Evolutionary conservation across 30 jellyfish, hydroid and myxozoan species (phyloP), one percentile per base, ranked within the genome.

Genomic region (Phacellophora camtschatica): DNA sequence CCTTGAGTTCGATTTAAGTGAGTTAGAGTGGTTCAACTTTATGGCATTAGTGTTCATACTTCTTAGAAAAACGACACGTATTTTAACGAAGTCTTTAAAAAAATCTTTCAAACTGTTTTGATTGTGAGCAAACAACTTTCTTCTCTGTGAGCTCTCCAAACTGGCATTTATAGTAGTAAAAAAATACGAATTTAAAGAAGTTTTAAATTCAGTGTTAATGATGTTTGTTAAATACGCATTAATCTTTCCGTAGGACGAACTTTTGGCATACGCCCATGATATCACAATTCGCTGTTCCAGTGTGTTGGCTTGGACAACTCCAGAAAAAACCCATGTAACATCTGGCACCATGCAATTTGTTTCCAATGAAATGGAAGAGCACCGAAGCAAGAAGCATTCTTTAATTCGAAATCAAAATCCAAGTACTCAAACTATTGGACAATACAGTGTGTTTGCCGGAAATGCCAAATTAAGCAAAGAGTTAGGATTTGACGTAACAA

Each of bases 371-470:
- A 22, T 72, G 29, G 86, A 72, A 54, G 75, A 19, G 59, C 58
- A 53, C 36, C 63, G 25, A 51, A n/a, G 35, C 3, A 57, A 64
- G 16, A 12, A 22, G 9, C 41, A 24, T 8, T 72, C 86, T 24
- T 18, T 72, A 66, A 37, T 72, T 4, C 67, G 75, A 12, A 55
- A 72, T 43, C 35, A 22, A 74, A 30, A 53, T 4, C 27, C 74
- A 2, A 2, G 22, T 3, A 22, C 50, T 16, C 64, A 18, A 4
- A 5, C 20, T 5, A 56, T 50, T 28, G 84, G 72, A 50, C 43
- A 71, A 72, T 49, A 72, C 39, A 72, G 86, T 36, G 72, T 49
- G n/a, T 72, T 72, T 72, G 86, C 86, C 4, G 86, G 75, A 23
- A 72, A 72, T 54, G 74, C 74, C 37, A 72, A 55, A 56, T 30